Conservation (phyloP, 2,113 vertebrate species). For the Amia ocellicauda region DNA sequence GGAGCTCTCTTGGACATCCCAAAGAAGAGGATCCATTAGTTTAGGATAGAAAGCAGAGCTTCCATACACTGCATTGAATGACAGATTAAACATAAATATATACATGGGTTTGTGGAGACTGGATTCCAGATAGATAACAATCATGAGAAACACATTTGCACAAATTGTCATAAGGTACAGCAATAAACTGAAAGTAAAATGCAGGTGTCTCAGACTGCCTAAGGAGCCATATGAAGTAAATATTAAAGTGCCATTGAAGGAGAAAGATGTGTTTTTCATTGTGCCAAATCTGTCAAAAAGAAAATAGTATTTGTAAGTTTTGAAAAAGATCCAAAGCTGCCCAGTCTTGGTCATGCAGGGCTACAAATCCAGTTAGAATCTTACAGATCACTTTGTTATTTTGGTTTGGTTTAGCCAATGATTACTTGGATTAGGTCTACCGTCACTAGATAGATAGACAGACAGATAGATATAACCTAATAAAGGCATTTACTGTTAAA, state of each 20-base stretch:
- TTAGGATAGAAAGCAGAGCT: constrained; percentile 5
- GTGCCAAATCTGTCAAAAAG: background rate
- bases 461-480: too few relatives aligned
- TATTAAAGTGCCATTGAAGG: background rate
- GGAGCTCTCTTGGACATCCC: background rate
- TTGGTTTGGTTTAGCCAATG: too few relatives aligned
- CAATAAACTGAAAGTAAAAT: background rate
- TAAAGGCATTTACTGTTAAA: too few relatives aligned
- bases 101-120: constrained; percentile 9
- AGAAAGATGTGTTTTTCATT: background rate
- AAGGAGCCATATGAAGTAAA: constrained; percentile 6
- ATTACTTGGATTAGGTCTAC: too few relatives aligned
- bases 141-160: background rate
- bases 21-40: background rate
- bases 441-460: too few relatives aligned
- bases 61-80: background rate
- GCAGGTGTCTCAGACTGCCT: background rate
- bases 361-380: too few relatives aligned
- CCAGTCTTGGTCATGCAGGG: too few relatives aligned
- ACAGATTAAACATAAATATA: background rate
- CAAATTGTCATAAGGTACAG: background rate
- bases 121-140: background rate
- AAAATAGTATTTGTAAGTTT: background rate
- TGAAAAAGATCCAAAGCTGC: too few relatives aligned
- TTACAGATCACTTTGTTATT: too few relatives aligned